phyloP scores from a whole-genome alignment of 1,140 invertebrate species.

The Bombyx mandarina region DNA sequence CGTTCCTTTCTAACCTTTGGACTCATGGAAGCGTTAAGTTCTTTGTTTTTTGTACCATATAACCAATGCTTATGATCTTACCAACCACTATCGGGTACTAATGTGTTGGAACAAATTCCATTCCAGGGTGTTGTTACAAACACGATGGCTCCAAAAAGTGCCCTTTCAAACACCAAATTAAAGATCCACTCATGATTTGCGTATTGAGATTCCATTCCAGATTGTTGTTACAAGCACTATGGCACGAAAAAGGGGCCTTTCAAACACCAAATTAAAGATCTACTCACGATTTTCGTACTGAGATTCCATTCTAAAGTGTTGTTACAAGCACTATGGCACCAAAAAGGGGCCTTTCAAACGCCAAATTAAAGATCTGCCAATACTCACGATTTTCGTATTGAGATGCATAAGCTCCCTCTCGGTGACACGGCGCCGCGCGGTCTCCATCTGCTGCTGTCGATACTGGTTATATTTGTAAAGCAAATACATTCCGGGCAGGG shows the following conservation, averaged over 20 bases:
- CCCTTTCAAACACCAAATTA: no score
- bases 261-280: no score
- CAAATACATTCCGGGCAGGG: constrained; percentile 89
- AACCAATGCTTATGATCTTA: no score
- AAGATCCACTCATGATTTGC: constrained; percentile 84
- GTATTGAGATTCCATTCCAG: constrained; percentile 77
- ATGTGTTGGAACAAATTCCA: no score
- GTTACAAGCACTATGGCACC: not conserved
- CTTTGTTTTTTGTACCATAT: no score
- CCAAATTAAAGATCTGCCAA: not conserved
- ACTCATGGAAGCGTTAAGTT: no score
- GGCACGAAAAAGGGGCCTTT: not conserved
- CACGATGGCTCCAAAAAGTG: not conserved
- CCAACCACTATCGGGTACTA: no score
- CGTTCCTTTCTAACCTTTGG: no score
- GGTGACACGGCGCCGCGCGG: constrained; percentile 83
- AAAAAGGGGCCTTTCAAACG: not conserved
- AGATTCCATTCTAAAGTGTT: constrained; percentile 64
- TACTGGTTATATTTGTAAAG: constrained; percentile 93
- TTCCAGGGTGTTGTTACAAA: no score
- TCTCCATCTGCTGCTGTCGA: constrained; percentile 85
- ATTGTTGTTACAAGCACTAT: not conserved
- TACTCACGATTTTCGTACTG: constrained; percentile 92
- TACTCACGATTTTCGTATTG: constrained; percentile 92
- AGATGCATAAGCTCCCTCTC: constrained; percentile 88